Percentiles rank a stretch among this genome's conserved stretches.
These are phyloP conservation scores for Ditula angustiorana DNA, from an alignment of 2,888 invertebrate genomes.

Conservation along the genomic window DNA sequence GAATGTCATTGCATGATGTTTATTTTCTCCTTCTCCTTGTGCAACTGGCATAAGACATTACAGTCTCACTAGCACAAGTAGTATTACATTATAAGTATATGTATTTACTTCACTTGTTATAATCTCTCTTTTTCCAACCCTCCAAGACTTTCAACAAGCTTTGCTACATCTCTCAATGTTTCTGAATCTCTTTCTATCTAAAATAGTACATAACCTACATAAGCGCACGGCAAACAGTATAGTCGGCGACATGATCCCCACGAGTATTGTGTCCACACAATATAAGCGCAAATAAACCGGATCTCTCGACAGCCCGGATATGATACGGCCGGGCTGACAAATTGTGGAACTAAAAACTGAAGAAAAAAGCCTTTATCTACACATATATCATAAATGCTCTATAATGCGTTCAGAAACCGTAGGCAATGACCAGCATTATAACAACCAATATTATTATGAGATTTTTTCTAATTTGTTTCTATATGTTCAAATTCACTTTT, in stretches of 20 bases:
- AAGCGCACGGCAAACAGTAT: slow-evolving; percentile 40
- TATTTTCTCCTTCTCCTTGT: too few relatives aligned
- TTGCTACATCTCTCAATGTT: too few relatives aligned
- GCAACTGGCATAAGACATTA: too few relatives aligned
- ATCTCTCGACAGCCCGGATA: slow-evolving; percentile 58
- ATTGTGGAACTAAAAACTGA: slow-evolving; percentile 25
- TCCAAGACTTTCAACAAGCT: background rate
- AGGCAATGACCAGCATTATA: background rate
- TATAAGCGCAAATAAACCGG: slow-evolving; percentile 83
- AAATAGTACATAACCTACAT: slow-evolving; percentile 20
- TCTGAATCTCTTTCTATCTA: background rate
- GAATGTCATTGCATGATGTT: too few relatives aligned
- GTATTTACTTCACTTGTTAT: too few relatives aligned
- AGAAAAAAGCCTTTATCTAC: background rate
- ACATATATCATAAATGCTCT: too few relatives aligned
- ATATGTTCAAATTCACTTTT: too few relatives aligned
- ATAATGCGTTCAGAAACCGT: background rate
- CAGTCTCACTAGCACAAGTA: too few relatives aligned
- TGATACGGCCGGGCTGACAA: slow-evolving; percentile 2
- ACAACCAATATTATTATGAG: too few relatives aligned
- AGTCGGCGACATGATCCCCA: slow-evolving; percentile 59
- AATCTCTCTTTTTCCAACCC: background rate
- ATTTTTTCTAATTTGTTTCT: too few relatives aligned
- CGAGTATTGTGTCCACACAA: slow-evolving; percentile 84
- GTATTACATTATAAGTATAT: too few relatives aligned